Conservation (phyloP, 2,797 vertebrate genomes). For the Phalanger gymnotis region DNA sequence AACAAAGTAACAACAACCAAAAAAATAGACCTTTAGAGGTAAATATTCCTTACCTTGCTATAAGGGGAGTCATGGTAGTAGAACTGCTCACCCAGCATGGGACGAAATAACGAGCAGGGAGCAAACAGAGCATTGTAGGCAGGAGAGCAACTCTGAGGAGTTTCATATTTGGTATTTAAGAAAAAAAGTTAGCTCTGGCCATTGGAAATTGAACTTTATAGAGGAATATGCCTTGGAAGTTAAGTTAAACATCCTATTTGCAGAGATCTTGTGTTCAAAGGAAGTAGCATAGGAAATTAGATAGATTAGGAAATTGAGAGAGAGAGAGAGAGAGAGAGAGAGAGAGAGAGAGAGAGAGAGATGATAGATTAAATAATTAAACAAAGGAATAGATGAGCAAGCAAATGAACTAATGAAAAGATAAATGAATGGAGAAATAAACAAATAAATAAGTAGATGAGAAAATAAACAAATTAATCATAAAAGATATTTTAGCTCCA, state of each 20-base stretch:
- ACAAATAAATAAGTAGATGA: neutral
- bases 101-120: neutral
- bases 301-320: neutral
- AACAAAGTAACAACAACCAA: neutral
- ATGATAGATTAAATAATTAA: too few species aligned
- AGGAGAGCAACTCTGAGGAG: neutral
- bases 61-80: neutral
- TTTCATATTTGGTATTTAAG: neutral
- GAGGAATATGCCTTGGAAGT: neutral
- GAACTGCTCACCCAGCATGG: neutral
- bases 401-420: too few species aligned
- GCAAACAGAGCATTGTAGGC: neutral
- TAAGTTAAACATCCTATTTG: neutral
- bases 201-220: neutral
- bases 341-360: too few species aligned
- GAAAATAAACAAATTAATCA: neutral
- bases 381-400: too few species aligned
- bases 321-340: accelerated
- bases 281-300: neutral
- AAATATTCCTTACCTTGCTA: neutral
- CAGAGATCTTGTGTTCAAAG: neutral
- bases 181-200: neutral
- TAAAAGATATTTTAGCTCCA: neutral
- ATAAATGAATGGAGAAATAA: too few species aligned
- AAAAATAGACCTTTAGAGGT: neutral